Percentiles rank a stretch among this genome's conserved stretches.
phyloP scores from a whole-genome alignment of 92 coral and sea anemone genomes.

The Micromussa lordhowensis region DNA sequence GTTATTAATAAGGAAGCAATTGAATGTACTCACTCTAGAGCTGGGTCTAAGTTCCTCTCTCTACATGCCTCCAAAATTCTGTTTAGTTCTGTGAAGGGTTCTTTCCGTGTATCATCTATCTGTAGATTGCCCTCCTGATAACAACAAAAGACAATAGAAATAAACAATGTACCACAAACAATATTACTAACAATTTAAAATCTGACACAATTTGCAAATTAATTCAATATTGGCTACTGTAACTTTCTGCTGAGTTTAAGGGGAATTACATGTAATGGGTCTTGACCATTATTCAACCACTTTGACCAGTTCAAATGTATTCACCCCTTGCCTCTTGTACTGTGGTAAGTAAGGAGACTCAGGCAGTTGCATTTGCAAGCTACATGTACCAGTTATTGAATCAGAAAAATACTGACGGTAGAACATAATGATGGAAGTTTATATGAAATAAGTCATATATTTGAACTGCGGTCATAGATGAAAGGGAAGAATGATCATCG shows the following conservation, averaged over 20 bases:
- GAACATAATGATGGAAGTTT: neutral
- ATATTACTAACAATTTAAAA: too few relatives aligned
- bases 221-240: too few relatives aligned
- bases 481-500: too few relatives aligned
- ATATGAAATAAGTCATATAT: too few relatives aligned
- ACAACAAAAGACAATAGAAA: too few relatives aligned
- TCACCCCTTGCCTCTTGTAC: neutral
- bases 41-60: constrained; percentile 86
- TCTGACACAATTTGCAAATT: too few relatives aligned
- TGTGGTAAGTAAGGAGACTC: neutral
- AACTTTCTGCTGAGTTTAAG: too few relatives aligned
- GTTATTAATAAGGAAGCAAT: neutral
- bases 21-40: constrained; percentile 76
- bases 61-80: constrained; percentile 94
- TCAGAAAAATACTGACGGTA: neutral
- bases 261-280: too few relatives aligned
- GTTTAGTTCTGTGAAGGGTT: constrained; percentile 95
- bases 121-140: constrained; percentile 85
- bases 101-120: constrained; percentile 85
- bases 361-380: neutral
- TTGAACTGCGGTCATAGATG: too few relatives aligned
- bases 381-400: neutral
- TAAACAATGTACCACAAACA: too few relatives aligned
- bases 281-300: too few relatives aligned
- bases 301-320: neutral